Percentiles rank a stretch among this genome's conserved stretches.
phyloP scores from a whole-genome alignment of 1,140 invertebrate genomes.

The Drosophila micromelanica region DNA sequence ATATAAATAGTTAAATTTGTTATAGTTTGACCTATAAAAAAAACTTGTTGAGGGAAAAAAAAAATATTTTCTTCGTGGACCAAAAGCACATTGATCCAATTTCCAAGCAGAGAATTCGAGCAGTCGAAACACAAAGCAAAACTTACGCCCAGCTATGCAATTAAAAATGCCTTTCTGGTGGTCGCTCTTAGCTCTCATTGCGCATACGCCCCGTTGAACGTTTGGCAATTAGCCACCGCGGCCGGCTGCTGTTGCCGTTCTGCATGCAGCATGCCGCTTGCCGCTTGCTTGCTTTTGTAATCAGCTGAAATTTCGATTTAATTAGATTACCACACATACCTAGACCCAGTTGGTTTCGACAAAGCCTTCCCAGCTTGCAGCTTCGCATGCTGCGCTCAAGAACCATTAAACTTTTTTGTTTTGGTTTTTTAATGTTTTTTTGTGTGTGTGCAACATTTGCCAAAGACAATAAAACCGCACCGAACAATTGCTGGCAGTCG shows the following conservation, averaged over 20 bases:
- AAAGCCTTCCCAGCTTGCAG: conserved; percentile 7
- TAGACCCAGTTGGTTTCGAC: conserved; percentile 34
- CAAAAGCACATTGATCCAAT: conserved; percentile 40
- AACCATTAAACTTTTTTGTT: conserved; percentile 49
- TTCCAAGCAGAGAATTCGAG: conserved; percentile 8
- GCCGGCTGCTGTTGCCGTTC: conserved; percentile 17
- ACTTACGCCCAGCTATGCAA: conserved; percentile 44
- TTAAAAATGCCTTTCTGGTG: conserved; percentile 50
- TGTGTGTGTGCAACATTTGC: conserved; percentile 21
- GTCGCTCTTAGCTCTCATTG: conserved; percentile 34
- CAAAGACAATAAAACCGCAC: conserved; percentile 69
- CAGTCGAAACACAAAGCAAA: conserved; percentile 36
- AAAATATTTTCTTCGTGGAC: neutral
- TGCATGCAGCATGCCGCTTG: conserved; percentile 8
- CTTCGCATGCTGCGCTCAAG: conserved; percentile 50
- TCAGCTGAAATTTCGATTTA: conserved; percentile 76
- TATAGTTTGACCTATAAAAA: neutral
- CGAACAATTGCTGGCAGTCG: conserved; percentile 50
- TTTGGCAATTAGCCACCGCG: conserved; percentile 57
- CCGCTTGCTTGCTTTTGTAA: conserved; percentile 56
- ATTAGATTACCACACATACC: conserved; percentile 74
- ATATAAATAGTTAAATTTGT: neutral
- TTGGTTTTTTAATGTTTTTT: conserved; percentile 24
- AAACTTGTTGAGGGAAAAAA: neutral
- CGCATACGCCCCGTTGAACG: conserved; percentile 68